Percentiles rank a stretch among this genome's conserved stretches.
These are phyloP conservation scores for Sphenodon punctatus DNA, from an alignment of 2,797 vertebrate genomes.

Conservation along the genomic window DNA sequence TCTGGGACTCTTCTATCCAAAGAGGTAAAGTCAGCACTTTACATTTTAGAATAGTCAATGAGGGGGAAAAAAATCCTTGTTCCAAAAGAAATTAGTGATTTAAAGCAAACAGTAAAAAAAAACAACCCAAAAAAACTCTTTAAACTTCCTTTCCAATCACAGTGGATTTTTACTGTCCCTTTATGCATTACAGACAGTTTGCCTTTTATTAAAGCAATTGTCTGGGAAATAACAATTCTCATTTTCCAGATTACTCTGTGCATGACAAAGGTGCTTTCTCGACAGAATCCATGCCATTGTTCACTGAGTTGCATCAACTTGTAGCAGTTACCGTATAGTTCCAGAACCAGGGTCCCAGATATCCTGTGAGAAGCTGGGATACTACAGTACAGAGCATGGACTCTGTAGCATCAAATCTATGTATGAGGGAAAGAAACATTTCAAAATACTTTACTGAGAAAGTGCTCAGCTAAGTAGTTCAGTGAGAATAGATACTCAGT, in stretches of 20 bases:
- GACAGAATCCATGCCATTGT: slow-evolving; percentile 46
- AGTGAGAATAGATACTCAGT: background rate
- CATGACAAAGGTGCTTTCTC: slow-evolving; percentile 74
- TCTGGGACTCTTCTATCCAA: background rate
- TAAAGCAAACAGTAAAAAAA: slow-evolving; percentile 15
- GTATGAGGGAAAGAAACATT: slow-evolving; percentile 70
- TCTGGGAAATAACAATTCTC: slow-evolving; percentile 33
- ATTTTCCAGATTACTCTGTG: slow-evolving; percentile 52
- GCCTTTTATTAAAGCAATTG: slow-evolving; percentile 9
- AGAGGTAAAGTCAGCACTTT: background rate
- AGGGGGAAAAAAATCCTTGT: background rate
- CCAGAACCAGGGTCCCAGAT: slow-evolving; percentile 76
- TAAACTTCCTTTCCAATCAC: background rate
- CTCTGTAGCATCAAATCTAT: slow-evolving; percentile 81
- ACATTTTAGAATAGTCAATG: background rate
- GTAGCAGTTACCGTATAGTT: slow-evolving; percentile 75
- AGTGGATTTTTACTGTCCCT: slow-evolving; percentile 55
- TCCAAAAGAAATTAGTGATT: background rate
- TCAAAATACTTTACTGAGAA: slow-evolving; percentile 54
- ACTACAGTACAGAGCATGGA: slow-evolving; percentile 74
- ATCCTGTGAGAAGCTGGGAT: slow-evolving; percentile 74
- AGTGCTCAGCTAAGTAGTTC: background rate
- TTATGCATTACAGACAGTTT: background rate
- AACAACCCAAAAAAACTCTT: background rate
- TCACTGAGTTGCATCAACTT: slow-evolving; percentile 41